Base-by-base conservation (phyloP, 2,113 vertebrate genomes). In the Mandrillus leucophaeus region DNA sequence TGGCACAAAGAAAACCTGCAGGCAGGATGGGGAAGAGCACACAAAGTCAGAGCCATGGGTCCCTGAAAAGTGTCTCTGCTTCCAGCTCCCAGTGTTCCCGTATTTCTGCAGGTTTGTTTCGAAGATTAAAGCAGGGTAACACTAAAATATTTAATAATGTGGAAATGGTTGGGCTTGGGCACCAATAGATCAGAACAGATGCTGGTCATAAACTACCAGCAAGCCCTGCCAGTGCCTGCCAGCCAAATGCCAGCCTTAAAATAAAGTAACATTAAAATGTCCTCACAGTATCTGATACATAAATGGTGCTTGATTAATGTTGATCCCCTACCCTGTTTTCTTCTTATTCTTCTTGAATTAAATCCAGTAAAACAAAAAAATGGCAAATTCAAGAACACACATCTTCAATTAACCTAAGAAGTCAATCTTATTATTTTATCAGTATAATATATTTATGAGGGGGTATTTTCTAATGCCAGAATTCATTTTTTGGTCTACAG, bases 101-200 rank as follows among this genome's bases (percentile, higher is more conserved):
- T 68, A 30, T 68, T 59, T 10, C 57, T 40, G 45, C 52, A 93
- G n/a, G 38, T 88, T 78, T 88, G 84, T 80, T 96, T 85, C 38
- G 50, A 97, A 92, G 93, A 92, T 35, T 48, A 93, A 75, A 93
- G 27, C 43, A 45, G 25, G 57, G 5, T 20, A 92, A 72, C 45
- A 87, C n/a, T 86, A 73, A 93, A 93, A 90, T 96, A 95, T 96
- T 97, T 90, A 96, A 90, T 86, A 94, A 93, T 75, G 38, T 79
- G 73, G 95, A 92, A 93, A 87, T 92, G 83, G 18, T 40, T 35
- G 86, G 88, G 83, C 83, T 81, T 95, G 92, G 94, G 38, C 80
- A 95, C 72, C 84, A 72, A 45, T n/a, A 95, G 88, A 90, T 93
- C 83, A 72, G 88, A 97, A 96, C 93, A 97, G 95, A 95, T 92